Base-by-base conservation (phyloP, 2,888 invertebrate genomes). In the Neocrepidodera transversa region DNA sequence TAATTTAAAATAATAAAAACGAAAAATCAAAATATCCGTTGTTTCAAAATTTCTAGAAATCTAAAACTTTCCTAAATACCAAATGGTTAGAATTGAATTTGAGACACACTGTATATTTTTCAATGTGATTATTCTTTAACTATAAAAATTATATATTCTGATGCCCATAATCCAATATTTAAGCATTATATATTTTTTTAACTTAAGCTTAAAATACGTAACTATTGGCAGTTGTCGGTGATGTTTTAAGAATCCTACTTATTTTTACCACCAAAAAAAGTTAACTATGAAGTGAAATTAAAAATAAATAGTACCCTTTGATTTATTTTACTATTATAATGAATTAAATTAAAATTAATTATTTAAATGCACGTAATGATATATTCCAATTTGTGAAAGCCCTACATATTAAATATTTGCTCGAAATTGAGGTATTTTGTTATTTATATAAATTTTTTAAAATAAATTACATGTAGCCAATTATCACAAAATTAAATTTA, bases 361-460 rank as follows among this genome's bases (percentile, higher is more conserved):
- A n/a, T n/a, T n/a, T n/a, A n/a, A n/a, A n/a, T n/a, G n/a, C 32
- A 32, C 6, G 10, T 13, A 32, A 32, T 6, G 13, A 32, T 32
- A 32, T 32, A 13, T 32, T 32, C 32, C 32, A 32, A 45, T 49
- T 49, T 13, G 49, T 26, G 36, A 49, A 49, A 49, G 49, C 49
- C 5, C 20, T 49, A 36, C 32, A 6, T 35, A 28, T 23, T 49
- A 48, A 48, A n/a, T 16, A 14, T 49, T 49, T 14, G 36, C 49
- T 49, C 17, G 13, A 49, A 35, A 13, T 49, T 49, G 49, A 49
- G 49, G 49, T 49, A 49, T 36, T 36, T 23, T 36, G 49, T 49
- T 49, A 10, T 40, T 8, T 11, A 10, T 28, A 28, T 28, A 7
- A 28, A 7, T 28, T 8, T 10, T 28, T 8, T 28, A 28, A 28